phyloP scores from a whole-genome alignment of 2,888 invertebrate genomes.

The Mythimna vitellina region DNA sequence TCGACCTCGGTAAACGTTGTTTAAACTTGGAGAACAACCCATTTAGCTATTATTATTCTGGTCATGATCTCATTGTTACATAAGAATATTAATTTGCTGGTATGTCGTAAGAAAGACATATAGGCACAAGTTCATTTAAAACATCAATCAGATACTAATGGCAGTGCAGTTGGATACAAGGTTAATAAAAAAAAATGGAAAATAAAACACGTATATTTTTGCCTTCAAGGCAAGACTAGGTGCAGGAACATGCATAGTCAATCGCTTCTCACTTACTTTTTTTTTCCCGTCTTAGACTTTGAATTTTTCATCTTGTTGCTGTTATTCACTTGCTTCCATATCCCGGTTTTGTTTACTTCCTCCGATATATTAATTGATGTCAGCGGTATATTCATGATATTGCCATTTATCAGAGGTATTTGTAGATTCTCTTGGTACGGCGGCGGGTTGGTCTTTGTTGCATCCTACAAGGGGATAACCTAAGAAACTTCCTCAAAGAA shows the following conservation, averaged over 20 bases:
- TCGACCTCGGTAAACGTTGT: too few species aligned
- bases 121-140: neutral
- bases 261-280: constrained; percentile 78
- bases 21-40: too few species aligned
- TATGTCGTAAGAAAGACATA: too few species aligned
- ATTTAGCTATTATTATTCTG: too few species aligned
- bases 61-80: too few species aligned
- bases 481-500: constrained; percentile 69
- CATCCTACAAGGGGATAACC: constrained; percentile 82
- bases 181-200: too few species aligned
- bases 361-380: constrained; percentile 97
- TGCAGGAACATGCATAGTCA: constrained; percentile 9
- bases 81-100: too few species aligned
- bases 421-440: constrained; percentile 93
- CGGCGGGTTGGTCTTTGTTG: constrained; percentile 87
- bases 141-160: neutral
- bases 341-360: constrained; percentile 97
- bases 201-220: neutral
- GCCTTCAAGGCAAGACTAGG: neutral
- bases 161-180: neutral
- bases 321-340: constrained; percentile 98
- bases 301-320: constrained; percentile 88
- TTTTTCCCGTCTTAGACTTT: constrained; percentile 85
- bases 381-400: constrained; percentile 96
- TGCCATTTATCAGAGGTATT: constrained; percentile 96